Percentiles rank a stretch among this genome's conserved stretches.
phyloP scores from a whole-genome alignment of 2,797 vertebrate species.

The Oreonectes daqikongensis region DNA sequence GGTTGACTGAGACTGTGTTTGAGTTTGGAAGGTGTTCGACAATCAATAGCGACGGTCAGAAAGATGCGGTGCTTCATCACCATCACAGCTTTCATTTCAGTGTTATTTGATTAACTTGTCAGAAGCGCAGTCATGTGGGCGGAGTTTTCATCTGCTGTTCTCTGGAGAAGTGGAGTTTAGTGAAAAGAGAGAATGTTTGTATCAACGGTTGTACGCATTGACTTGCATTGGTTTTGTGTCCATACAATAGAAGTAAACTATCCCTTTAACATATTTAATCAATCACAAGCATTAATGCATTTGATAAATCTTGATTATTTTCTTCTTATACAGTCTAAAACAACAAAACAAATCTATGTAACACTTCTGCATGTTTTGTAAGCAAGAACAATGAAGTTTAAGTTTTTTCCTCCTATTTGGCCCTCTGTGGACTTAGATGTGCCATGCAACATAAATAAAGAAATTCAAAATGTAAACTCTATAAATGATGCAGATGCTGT shows the following conservation, averaged over 20 bases:
- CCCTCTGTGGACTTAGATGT: neutral
- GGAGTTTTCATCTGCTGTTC: neutral
- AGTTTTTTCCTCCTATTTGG: neutral
- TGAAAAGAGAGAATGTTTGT: neutral
- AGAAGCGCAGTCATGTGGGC: neutral
- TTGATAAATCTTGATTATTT: neutral
- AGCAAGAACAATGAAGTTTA: neutral
- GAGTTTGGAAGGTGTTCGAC: slow-evolving; percentile 13
- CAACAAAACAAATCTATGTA: neutral
- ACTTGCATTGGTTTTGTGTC: too few species aligned
- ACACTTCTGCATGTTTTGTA: neutral
- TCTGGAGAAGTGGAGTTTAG: neutral
- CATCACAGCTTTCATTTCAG: slow-evolving; percentile 3
- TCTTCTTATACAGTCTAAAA: neutral
- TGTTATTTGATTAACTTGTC: slow-evolving; percentile 43
- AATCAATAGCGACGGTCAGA: slow-evolving; percentile 32
- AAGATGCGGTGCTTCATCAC: slow-evolving; percentile 43
- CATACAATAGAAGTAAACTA: too few species aligned
- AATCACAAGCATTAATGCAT: neutral
- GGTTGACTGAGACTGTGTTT: slow-evolving; percentile 19
- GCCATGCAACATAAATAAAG: too few species aligned
- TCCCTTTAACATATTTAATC: too few species aligned
- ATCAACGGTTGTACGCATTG: too few species aligned
- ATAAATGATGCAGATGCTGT: neutral
- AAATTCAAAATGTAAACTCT: too few species aligned